A percentile compares a stretch with the other conserved stretches of the same genome.
Evolutionary conservation across 2,797 vertebrate genomes (phyloP).

Genomic region (Stomatorhinus walkeri): DNA sequence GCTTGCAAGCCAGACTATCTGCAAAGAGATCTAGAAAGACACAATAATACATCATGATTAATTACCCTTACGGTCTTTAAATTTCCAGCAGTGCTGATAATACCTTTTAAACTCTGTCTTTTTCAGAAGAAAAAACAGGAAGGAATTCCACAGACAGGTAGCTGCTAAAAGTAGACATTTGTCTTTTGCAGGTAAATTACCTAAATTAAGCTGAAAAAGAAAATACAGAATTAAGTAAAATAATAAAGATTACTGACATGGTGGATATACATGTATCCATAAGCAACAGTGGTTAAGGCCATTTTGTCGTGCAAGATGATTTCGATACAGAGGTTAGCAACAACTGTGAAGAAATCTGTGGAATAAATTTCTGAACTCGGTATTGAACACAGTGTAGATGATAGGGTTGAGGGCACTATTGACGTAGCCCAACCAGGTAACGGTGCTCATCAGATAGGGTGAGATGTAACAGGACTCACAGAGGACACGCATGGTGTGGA

Average conservation of each 20-base stretch:
- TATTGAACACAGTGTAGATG: constrained; percentile 88
- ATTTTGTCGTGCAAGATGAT: not conserved
- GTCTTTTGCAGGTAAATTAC: not conserved
- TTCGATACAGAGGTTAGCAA: constrained; percentile 37
- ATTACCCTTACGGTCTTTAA: not conserved
- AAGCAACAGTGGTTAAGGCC: not conserved
- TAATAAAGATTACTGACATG: not conserved
- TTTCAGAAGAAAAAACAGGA: not conserved
- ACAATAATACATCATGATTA: not conserved
- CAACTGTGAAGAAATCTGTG: constrained; percentile 68
- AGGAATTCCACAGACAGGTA: not conserved
- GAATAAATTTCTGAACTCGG: constrained; percentile 85
- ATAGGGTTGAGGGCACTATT: constrained; percentile 92
- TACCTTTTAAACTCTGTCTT: not conserved
- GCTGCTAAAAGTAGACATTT: not conserved
- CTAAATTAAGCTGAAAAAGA: not conserved
- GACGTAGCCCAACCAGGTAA: constrained; percentile 93
- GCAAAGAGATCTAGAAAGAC: not conserved
- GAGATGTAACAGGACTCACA: constrained; percentile 73
- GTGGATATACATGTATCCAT: not conserved
- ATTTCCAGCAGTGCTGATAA: not conserved
- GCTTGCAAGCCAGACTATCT: not conserved
- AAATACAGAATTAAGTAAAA: not conserved
- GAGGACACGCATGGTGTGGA: constrained; percentile 76
- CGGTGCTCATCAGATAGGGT: constrained; percentile 72